phyloP scores from a whole-genome alignment of 1,140 invertebrate species.

The Ridgeia piscesae region DNA sequence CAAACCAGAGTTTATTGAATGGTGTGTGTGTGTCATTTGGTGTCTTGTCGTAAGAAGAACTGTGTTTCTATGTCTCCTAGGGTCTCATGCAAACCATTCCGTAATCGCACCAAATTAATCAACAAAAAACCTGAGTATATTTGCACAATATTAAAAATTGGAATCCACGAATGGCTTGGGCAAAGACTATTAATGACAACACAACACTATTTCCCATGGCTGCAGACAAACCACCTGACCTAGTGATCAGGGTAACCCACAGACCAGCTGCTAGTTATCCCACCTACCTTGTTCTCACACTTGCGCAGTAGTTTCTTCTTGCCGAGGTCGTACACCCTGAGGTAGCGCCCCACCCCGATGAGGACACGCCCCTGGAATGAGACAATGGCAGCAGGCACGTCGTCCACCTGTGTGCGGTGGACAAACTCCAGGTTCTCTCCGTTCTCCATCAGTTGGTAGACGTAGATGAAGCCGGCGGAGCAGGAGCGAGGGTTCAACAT shows the following conservation, averaged over 20 bases:
- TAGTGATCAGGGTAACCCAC: not conserved
- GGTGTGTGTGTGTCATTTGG: too few relatives aligned
- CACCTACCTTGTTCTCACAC: constrained; percentile 91
- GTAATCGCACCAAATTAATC: not conserved
- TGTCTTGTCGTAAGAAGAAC: too few relatives aligned
- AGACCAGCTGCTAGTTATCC: not conserved
- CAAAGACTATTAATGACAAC: too few relatives aligned
- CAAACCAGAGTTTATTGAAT: too few relatives aligned
- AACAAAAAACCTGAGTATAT: not conserved
- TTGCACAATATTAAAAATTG: not conserved
- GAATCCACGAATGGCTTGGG: too few relatives aligned
- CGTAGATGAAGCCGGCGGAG: constrained; percentile 80
- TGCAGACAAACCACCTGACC: too few relatives aligned
- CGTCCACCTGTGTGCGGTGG: constrained; percentile 91
- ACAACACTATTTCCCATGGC: too few relatives aligned
- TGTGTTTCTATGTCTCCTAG: too few relatives aligned
- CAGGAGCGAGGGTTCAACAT: constrained; percentile 83
- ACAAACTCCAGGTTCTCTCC: constrained; percentile 83
- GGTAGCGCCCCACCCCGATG: constrained; percentile 87
- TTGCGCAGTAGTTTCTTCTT: constrained; percentile 95
- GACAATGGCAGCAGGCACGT: constrained; percentile 65
- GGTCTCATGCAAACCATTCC: too few relatives aligned
- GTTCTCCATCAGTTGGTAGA: constrained; percentile 71
- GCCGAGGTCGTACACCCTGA: constrained; percentile 94
- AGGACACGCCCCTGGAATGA: constrained; percentile 85